These are phyloP conservation scores for Anagrus nilaparvatae DNA, from an alignment of 1,140 invertebrate genomes.

Conservation along the genomic window DNA sequence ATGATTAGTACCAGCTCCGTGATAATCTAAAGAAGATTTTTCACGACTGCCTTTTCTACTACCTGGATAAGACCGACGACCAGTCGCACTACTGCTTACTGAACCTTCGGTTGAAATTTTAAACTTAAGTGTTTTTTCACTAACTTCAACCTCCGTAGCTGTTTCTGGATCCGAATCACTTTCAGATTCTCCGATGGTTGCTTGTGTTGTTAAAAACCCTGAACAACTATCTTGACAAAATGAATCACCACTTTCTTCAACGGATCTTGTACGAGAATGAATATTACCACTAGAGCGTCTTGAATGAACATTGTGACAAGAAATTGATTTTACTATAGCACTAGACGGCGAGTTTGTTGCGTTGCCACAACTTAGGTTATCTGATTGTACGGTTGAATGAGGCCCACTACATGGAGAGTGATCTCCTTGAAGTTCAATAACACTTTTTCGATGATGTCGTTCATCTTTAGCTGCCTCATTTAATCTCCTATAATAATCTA, in stretches of 20 bases:
- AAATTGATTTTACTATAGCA: slow-evolving; percentile 42
- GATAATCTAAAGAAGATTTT: slow-evolving; percentile 36
- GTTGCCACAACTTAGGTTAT: slow-evolving; percentile 17
- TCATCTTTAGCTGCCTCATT: slow-evolving; percentile 57
- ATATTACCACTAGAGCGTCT: slow-evolving; percentile 32
- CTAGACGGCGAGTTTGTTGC: slow-evolving; percentile 14
- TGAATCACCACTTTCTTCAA: slow-evolving; percentile 46
- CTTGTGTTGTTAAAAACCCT: slow-evolving; percentile 44
- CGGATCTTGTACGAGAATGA: slow-evolving; percentile 34
- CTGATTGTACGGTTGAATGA: no score
- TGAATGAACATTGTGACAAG: slow-evolving; percentile 45
- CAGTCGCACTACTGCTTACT: slow-evolving; percentile 24
- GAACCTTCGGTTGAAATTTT: slow-evolving; percentile 60
- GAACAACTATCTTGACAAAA: neutral
- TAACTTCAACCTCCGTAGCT: slow-evolving; percentile 65
- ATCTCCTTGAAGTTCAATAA: slow-evolving; percentile 42
- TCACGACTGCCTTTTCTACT: slow-evolving; percentile 51
- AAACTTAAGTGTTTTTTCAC: slow-evolving; percentile 64
- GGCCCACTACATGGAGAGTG: slow-evolving; percentile 18
- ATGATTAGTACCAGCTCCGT: no score
- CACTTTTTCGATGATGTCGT: slow-evolving; percentile 49
- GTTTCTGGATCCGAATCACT: slow-evolving; percentile 58
- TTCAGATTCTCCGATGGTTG: slow-evolving; percentile 43
- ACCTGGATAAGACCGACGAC: slow-evolving; percentile 50
- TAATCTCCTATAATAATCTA: slow-evolving; percentile 51